Evolutionary conservation across 2,888 invertebrate species (phyloP).

Genomic region (Petrolisthes manimaculis): DNA sequence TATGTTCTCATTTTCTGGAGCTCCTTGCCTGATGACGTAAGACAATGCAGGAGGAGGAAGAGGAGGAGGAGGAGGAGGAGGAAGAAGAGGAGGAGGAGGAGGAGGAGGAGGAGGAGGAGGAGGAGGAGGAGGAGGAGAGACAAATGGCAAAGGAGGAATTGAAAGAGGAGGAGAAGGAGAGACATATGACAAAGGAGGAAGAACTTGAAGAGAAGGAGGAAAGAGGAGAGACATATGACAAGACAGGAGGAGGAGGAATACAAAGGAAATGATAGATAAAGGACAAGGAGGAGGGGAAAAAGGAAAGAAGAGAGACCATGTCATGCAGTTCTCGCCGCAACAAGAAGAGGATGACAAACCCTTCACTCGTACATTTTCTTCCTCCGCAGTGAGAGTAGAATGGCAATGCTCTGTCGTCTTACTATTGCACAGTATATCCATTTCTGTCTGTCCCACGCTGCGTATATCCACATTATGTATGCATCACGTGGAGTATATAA

Average conservation of each 20-base stretch:
- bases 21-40: background rate
- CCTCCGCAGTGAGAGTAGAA: too few species aligned
- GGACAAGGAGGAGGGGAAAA: too few species aligned
- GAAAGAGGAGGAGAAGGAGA: background rate
- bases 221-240: background rate
- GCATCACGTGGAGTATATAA: too few species aligned
- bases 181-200: background rate
- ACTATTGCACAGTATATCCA: too few species aligned
- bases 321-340: too few species aligned
- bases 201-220: background rate
- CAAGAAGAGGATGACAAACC: too few species aligned
- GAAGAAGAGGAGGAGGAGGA: background rate
- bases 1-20: too few species aligned
- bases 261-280: background rate
- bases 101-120: background rate
- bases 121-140: background rate
- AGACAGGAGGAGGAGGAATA: background rate
- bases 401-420: too few species aligned
- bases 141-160: background rate
- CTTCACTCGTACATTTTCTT: too few species aligned
- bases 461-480: too few species aligned
- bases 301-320: too few species aligned
- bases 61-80: background rate
- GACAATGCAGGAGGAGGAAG: background rate
- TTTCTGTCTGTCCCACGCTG: too few species aligned